phyloP scores from a whole-genome alignment of 1,140 invertebrate genomes.

The Neodiprion fabricii region DNA sequence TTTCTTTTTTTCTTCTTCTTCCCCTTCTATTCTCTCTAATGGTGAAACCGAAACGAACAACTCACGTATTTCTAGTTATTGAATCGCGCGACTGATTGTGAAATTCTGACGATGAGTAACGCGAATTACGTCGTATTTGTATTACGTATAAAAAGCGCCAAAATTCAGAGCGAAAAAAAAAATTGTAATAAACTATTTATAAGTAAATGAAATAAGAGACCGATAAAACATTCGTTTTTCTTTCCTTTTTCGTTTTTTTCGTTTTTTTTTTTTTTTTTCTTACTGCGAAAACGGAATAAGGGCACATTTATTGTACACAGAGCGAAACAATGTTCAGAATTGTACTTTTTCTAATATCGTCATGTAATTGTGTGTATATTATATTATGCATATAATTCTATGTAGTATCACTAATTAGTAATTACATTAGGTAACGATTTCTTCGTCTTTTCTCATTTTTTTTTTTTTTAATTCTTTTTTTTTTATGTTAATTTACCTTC shows the following conservation, averaged over 20 bases:
- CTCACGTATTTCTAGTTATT: neutral
- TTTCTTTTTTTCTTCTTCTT: neutral
- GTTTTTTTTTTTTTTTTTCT: no score
- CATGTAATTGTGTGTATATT: neutral
- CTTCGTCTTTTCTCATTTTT: neutral
- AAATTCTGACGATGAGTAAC: no score
- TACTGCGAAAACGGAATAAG: no score
- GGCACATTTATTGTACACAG: neutral
- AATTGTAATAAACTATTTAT: neutral
- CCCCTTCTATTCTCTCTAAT: neutral
- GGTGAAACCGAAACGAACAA: neutral
- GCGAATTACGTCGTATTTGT: no score
- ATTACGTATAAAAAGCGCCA: no score
- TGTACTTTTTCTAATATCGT: neutral
- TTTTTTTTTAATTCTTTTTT: neutral
- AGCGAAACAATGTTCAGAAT: neutral
- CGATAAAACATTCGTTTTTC: neutral
- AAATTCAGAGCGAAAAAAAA: neutral
- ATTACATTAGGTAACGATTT: neutral
- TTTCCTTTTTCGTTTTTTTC: no score
- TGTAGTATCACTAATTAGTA: constrained; percentile 1
- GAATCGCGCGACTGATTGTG: no score
- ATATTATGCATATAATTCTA: neutral
- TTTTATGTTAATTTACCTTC: neutral
- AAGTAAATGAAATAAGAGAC: neutral